Conservation (phyloP, 2,797 vertebrate genomes). For the Pseudocheirus occidentalis region DNA sequence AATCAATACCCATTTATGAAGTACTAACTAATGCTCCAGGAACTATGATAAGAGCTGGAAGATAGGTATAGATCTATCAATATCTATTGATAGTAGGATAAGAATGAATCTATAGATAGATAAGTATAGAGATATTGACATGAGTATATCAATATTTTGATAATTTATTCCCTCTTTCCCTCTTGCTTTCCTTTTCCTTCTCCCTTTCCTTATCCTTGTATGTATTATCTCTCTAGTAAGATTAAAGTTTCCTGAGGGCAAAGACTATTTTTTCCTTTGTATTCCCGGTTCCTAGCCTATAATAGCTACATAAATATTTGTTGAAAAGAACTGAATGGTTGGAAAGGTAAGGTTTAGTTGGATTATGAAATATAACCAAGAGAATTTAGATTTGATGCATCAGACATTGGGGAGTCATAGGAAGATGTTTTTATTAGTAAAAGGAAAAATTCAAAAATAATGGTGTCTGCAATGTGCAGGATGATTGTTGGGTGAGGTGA, state of each 20-base stretch:
- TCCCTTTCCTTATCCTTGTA: background rate
- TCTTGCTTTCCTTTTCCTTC: background rate
- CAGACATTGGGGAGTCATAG: background rate
- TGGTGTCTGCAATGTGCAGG: background rate
- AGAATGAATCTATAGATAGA: background rate
- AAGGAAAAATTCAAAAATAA: background rate
- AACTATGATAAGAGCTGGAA: background rate
- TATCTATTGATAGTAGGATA: background rate
- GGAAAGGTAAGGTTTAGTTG: background rate
- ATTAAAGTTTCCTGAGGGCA: background rate
- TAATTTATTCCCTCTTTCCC: background rate
- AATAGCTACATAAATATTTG: background rate
- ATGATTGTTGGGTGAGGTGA: background rate
- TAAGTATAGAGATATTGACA: background rate
- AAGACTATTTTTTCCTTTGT: background rate
- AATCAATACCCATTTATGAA: background rate
- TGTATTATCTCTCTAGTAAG: background rate
- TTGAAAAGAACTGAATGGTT: background rate
- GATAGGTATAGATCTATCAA: background rate
- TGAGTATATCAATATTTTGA: background rate
- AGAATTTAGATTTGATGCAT: background rate
- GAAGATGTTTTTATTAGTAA: background rate
- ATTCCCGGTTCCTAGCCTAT: background rate
- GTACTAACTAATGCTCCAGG: background rate
- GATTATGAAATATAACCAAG: background rate